These are phyloP conservation scores for Alexandromys fortis DNA, from an alignment of 2,113 vertebrate species.

Conservation along the genomic window DNA sequence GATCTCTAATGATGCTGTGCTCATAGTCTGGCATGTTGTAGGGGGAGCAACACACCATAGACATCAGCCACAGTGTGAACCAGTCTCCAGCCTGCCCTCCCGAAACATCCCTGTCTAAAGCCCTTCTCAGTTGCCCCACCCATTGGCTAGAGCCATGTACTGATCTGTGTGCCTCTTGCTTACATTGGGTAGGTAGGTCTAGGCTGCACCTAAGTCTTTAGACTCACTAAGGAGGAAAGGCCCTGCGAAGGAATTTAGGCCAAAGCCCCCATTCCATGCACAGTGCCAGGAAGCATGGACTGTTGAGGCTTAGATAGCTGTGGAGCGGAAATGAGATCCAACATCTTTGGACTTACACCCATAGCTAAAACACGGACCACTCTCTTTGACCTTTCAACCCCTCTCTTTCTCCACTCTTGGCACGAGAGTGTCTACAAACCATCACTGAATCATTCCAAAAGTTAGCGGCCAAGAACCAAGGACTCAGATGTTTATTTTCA, in stretches of 20 bases:
- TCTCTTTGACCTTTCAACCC: neutral
- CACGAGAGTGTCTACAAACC: conserved; percentile 6
- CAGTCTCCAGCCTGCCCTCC: neutral
- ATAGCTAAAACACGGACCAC: neutral
- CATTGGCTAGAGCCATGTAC: neutral
- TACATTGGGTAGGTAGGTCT: neutral
- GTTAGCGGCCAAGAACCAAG: conserved; percentile 16
- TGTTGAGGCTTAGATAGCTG: neutral
- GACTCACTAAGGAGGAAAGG: neutral
- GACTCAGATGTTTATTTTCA: conserved; percentile 24
- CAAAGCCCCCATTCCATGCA: neutral
- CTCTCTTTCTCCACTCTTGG: conserved; percentile 18
- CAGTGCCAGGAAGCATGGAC: neutral
- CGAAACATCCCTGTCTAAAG: neutral
- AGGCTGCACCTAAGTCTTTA: neutral
- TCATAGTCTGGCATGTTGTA: neutral
- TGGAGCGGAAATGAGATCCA: neutral
- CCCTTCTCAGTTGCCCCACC: neutral
- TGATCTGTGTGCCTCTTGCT: neutral
- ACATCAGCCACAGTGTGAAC: neutral
- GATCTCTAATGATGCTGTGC: neutral
- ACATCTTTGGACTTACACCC: neutral
- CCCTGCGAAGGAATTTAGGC: neutral
- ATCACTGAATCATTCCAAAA: conserved; percentile 28
- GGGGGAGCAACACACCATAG: neutral